Conservation (phyloP, 2,888 invertebrate genomes). For the Lordiphosa andalusiaca region DNA sequence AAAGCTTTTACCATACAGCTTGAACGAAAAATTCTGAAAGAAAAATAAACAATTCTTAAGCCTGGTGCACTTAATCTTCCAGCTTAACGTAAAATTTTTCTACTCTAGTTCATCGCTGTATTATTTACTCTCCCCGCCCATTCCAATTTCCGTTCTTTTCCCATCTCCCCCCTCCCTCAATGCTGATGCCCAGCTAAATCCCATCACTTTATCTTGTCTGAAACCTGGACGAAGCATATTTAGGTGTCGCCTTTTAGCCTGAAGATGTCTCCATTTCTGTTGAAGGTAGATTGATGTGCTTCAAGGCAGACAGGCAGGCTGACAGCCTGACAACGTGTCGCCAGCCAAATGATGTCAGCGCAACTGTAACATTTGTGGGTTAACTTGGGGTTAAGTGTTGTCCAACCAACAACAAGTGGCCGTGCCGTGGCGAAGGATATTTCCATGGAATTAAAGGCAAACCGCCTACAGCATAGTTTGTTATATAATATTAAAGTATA, state of each 20-base stretch:
- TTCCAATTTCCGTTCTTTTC: no score
- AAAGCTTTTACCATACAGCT: no score
- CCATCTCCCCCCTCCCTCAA: no score
- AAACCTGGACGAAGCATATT: constrained; percentile 11
- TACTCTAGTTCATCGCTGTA: no score
- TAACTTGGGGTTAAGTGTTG: constrained; percentile 27
- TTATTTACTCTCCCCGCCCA: no score
- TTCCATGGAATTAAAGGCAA: constrained; percentile 25
- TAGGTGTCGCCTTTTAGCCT: constrained; percentile 9
- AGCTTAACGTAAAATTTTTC: no score
- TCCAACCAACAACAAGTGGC: constrained; percentile 38
- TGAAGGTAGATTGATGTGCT: constrained; percentile 50
- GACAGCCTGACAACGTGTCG: constrained; percentile 21
- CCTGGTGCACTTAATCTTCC: no score
- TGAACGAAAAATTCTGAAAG: no score
- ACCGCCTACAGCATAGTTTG: constrained; percentile 14
- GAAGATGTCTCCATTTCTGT: constrained; percentile 17
- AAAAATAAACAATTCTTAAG: no score
- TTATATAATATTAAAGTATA: constrained; percentile 7
- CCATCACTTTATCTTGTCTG: constrained; percentile 10
- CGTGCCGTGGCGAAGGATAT: constrained; percentile 8
- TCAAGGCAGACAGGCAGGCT: constrained; percentile 13
- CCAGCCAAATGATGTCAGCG: constrained; percentile 42
- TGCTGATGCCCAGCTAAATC: background rate
- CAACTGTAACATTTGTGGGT: constrained; percentile 23